Evolutionary conservation across 2,113 vertebrate genomes (phyloP), one percentile per base, ranked within the genome.

Genomic region (Coreoperca whiteheadi): DNA sequence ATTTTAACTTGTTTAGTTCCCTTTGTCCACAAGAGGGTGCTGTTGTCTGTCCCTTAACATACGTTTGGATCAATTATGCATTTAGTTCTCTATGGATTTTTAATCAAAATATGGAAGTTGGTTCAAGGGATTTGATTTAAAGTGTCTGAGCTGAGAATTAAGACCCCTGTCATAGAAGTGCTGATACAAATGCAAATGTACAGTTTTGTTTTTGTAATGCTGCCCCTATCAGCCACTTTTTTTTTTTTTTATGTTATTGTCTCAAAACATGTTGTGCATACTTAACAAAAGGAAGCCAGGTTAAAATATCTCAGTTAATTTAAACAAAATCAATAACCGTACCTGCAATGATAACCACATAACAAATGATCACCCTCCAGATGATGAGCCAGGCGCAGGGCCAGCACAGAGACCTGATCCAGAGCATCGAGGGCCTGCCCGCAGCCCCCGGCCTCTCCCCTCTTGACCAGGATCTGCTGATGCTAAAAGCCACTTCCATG

Each of bases 401-500:
- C 87, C 98, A 99, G 87, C 98, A 99, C 89, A 95, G 96, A 93
- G 97, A 99, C 87, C 91, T 99, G 90, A 96, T 99, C 85, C 97
- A 96, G 93, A 96, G 95, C 87, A 99, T 99, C 48, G 98, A 99
- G 96, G 96, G 96, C 84, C 96, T 99, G 74, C 97, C 98, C 37
- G 73, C 95, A 48, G 96, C 96, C 16, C 96, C 97, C n/a, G 96
- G 97, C 86, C 95, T 97, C 74, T 97, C 96, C 57, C 96, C 97
- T 61, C 93, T 99, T 84, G 98, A 99, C 95, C 98, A 98, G 95
- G 98, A 99, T 83, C 95, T 99, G 0, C 91, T 99, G 85, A 97
- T 99, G 96, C 97, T 99, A 69, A 99, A 99, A 92, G 98, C 98
- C 85, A 99, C 98, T 6, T 99, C 98, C 70, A 97, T 98, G 97